Percentiles rank a stretch among this genome's conserved stretches.
Evolutionary conservation across 2,797 vertebrate species (phyloP).

Genomic region (Pteronotus mesoamericanus): DNA sequence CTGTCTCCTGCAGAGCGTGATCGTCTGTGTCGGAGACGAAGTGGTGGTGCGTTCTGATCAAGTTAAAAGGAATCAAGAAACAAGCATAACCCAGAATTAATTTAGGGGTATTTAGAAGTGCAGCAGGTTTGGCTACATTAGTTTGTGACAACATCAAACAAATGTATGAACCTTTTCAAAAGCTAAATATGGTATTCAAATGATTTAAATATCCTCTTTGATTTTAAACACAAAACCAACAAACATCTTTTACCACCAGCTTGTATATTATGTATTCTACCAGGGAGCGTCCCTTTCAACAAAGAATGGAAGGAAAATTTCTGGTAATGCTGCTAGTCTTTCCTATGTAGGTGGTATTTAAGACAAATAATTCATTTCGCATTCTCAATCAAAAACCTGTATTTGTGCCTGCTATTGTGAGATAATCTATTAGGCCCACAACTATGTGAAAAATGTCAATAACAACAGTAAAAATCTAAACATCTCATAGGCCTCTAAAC

Average conservation of each 20-base stretch:
- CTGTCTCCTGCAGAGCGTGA: slow-evolving; percentile 94
- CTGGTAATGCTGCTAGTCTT: background rate
- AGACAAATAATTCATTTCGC: background rate
- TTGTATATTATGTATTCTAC: background rate
- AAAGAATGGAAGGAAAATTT: background rate
- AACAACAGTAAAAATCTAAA: background rate
- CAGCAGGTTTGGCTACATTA: slow-evolving; percentile 71
- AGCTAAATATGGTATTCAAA: slow-evolving; percentile 1
- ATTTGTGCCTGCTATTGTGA: background rate
- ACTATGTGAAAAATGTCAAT: background rate
- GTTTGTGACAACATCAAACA: slow-evolving; percentile 28
- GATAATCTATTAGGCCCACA: background rate
- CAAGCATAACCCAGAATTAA: slow-evolving; percentile 74
- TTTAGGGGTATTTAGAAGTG: slow-evolving; percentile 47
- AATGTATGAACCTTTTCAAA: background rate
- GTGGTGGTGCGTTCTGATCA: slow-evolving; percentile 85
- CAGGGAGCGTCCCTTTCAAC: background rate
- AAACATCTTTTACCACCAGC: slow-evolving; percentile 4
- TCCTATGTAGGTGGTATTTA: background rate
- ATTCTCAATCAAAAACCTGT: background rate
- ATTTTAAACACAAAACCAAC: slow-evolving; percentile 37
- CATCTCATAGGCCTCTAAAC: background rate
- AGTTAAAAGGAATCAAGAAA: slow-evolving; percentile 77
- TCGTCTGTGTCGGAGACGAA: slow-evolving; percentile 86
- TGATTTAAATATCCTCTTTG: slow-evolving; percentile 34